Evolutionary conservation across 2,888 invertebrate species (phyloP).

Genomic region (Caenorhabditis sp.): DNA sequence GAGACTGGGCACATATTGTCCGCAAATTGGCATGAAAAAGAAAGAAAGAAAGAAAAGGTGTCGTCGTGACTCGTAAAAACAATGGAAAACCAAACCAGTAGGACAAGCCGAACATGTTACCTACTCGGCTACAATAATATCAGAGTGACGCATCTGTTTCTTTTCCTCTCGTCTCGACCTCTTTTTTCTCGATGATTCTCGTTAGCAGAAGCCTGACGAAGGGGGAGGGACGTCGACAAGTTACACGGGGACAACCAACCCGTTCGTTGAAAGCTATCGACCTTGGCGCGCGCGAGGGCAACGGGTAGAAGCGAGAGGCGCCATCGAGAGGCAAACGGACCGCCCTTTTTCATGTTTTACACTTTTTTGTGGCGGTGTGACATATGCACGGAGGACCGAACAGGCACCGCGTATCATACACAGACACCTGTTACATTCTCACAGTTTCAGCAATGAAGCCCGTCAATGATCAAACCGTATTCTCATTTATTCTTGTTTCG

Average conservation of each 20-base stretch:
- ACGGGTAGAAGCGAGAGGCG: background rate
- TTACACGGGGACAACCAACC: conserved; percentile 24
- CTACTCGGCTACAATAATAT: conserved; percentile 18
- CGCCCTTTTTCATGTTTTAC: conserved; percentile 17
- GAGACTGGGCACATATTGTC: conserved; percentile 7
- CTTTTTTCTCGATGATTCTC: conserved; percentile 10
- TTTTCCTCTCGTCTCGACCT: conserved; percentile 3
- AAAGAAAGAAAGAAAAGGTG: background rate
- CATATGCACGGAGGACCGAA: conserved; percentile 1
- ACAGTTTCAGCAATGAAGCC: conserved; percentile 38
- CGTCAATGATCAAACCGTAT: conserved; percentile 10
- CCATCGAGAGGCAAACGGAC: background rate
- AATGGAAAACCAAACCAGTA: conserved; percentile 20
- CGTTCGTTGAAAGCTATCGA: conserved; percentile 33
- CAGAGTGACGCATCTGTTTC: conserved; percentile 17
- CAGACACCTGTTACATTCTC: conserved; percentile 33
- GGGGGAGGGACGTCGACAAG: conserved; percentile 9
- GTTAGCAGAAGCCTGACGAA: conserved; percentile 15
- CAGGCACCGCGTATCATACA: conserved; percentile 20
- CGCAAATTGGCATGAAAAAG: conserved; percentile 8
- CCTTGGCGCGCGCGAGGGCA: conserved; percentile 14
- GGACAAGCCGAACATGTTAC: conserved; percentile 8
- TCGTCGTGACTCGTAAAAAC: conserved; percentile 16
- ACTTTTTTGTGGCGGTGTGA: conserved; percentile 12
- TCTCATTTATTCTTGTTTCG: conserved; percentile 22